phyloP scores from a whole-genome alignment of 2,113 vertebrate species.

The Pollachius pollachius region DNA sequence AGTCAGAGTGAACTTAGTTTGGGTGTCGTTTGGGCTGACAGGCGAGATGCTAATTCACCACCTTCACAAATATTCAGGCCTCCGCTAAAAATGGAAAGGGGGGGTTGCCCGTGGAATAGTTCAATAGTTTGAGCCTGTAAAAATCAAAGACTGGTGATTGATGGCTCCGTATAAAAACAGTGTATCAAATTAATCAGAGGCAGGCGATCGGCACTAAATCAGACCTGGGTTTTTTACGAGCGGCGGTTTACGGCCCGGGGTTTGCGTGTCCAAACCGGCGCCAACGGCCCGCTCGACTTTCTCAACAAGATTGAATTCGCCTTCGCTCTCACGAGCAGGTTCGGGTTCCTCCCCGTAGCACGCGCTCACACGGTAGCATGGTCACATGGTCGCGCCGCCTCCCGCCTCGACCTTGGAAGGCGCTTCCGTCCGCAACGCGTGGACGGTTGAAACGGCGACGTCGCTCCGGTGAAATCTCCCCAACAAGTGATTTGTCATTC shows the following conservation, averaged over 20 bases:
- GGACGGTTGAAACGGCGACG: too few species aligned
- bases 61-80: too few species aligned
- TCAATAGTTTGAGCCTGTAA: slow-evolving; percentile 19
- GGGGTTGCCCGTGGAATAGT: too few species aligned
- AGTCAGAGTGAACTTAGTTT: too few species aligned
- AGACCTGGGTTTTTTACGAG: slow-evolving; percentile 17
- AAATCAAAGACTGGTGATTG: slow-evolving; percentile 22
- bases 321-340: not conserved
- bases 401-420: too few species aligned
- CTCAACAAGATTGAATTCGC: slow-evolving; percentile 10
- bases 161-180: slow-evolving; percentile 25
- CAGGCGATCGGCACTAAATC: slow-evolving; percentile 26
- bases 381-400: not conserved
- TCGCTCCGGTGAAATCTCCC: too few species aligned
- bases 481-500: too few species aligned
- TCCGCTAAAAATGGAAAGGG: too few species aligned
- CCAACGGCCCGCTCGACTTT: not conserved
- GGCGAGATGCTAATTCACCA: too few species aligned
- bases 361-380: not conserved
- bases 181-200: slow-evolving; percentile 26
- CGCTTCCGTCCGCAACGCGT: too few species aligned
- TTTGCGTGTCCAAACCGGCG: not conserved
- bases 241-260: slow-evolving; percentile 8
- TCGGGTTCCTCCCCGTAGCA: not conserved
- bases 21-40: too few species aligned